Percentiles rank a stretch among this genome's conserved stretches.
Conservation (phyloP, 2,888 invertebrate species). For the Ligdia adustata region DNA sequence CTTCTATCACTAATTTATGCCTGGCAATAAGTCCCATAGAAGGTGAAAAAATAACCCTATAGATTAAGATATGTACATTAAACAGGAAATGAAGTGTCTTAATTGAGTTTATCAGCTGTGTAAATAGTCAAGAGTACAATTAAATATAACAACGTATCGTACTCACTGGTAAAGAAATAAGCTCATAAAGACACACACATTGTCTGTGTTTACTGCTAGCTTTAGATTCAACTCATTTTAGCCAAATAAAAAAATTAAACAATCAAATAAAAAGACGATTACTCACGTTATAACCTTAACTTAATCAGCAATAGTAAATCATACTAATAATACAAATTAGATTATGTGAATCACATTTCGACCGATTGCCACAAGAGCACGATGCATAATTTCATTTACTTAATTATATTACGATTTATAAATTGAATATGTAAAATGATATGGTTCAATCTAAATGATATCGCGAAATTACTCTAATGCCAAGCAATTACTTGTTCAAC, state of each 20-base stretch:
- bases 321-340: constrained; percentile 36
- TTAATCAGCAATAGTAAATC: too few species aligned
- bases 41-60: constrained; percentile 7
- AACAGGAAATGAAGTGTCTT: constrained; percentile 16
- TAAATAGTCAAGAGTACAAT: neutral
- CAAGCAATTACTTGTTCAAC: constrained; percentile 79
- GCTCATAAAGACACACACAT: constrained; percentile 3
- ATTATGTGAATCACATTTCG: constrained; percentile 34
- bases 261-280: too few species aligned
- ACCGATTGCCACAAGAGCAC: constrained; percentile 33
- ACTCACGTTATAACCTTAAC: too few species aligned
- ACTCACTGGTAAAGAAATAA: constrained; percentile 3
- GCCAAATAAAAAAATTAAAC: constrained; percentile 15
- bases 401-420: constrained; percentile 55
- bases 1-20: constrained; percentile 40
- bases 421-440: constrained; percentile 72
- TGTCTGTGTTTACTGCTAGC: neutral
- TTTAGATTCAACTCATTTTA: constrained; percentile 1
- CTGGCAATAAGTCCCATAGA: constrained; percentile 63
- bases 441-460: constrained; percentile 74
- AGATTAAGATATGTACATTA: neutral
- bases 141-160: constrained; percentile 11
- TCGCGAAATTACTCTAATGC: constrained; percentile 69
- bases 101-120: neutral
- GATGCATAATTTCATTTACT: constrained; percentile 43